Evolutionary conservation across 2,113 vertebrate species (phyloP).

Genomic region (Semnornis frantzii): DNA sequence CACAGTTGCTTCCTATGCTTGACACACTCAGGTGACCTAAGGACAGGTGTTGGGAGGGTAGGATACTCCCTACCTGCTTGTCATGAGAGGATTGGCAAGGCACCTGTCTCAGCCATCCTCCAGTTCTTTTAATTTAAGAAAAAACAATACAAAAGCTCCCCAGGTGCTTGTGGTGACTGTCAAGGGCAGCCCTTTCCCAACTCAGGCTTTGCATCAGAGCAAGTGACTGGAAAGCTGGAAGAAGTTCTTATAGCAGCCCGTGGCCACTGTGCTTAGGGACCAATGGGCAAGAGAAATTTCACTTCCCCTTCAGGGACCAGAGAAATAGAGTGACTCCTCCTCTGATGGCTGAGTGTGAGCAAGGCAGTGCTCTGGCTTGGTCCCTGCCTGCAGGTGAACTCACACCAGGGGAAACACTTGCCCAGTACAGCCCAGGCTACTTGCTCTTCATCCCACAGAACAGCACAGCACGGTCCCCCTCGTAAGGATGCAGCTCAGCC

Average conservation of each 20-base stretch:
- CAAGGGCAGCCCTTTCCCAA: not conserved
- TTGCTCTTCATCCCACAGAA: accelerated
- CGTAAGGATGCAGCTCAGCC: accelerated
- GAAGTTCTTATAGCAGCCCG: not conserved
- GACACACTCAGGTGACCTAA: no score
- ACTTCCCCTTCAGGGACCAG: not conserved
- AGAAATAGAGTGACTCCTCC: not conserved
- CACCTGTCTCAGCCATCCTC: not conserved
- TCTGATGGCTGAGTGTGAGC: not conserved
- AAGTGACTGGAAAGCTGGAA: not conserved
- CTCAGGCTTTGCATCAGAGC: not conserved
- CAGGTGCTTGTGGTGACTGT: not conserved
- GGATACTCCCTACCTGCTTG: not conserved
- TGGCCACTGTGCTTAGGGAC: not conserved
- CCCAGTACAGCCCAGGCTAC: not conserved
- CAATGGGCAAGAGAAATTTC: accelerated
- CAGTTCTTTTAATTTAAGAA: not conserved
- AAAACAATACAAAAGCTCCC: not conserved
- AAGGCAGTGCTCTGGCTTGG: not conserved
- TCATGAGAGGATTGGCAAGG: not conserved
- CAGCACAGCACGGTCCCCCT: not conserved
- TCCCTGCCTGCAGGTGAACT: not conserved
- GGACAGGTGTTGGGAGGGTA: not conserved
- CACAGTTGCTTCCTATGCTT: not conserved
- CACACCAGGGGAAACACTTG: not conserved